Percentiles rank a stretch among this genome's conserved stretches.
Evolutionary conservation across 2,797 vertebrate species (phyloP).

Genomic region (Passerculus sandwichensis): DNA sequence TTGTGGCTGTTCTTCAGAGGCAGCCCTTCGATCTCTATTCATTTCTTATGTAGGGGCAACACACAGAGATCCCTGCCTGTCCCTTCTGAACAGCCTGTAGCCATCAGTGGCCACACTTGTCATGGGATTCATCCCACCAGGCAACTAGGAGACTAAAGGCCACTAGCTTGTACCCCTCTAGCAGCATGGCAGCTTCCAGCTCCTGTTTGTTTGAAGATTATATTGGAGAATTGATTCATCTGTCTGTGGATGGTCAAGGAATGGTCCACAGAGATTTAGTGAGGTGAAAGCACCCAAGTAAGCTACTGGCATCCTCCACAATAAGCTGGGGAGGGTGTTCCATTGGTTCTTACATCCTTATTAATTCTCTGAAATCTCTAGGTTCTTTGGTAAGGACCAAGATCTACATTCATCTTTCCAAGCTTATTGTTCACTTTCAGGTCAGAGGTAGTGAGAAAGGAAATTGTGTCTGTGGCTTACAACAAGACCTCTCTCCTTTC

Average conservation of each 20-base stretch:
- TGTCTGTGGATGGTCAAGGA: not conserved
- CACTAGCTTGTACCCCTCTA: not conserved
- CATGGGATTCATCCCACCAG: not conserved
- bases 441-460: not conserved
- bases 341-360: not conserved
- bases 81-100: not conserved
- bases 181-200: accelerated
- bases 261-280: not conserved
- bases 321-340: not conserved
- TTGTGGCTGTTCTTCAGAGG: not conserved
- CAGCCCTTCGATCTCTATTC: not conserved
- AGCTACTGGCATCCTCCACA: not conserved
- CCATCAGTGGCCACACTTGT: accelerated
- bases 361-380: not conserved
- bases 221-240: accelerated
- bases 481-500: not conserved
- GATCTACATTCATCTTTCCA: not conserved
- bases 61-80: not conserved
- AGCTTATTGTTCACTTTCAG: not conserved
- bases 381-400: not conserved
- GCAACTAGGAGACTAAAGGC: not conserved
- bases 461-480: not conserved
- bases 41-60: not conserved
- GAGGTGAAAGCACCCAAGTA: not conserved
- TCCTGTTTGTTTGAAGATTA: not conserved